A percentile compares a stretch with the other conserved stretches of the same genome.
Conservation (phyloP, 2,888 invertebrate species). For the Eulithis prunata region DNA sequence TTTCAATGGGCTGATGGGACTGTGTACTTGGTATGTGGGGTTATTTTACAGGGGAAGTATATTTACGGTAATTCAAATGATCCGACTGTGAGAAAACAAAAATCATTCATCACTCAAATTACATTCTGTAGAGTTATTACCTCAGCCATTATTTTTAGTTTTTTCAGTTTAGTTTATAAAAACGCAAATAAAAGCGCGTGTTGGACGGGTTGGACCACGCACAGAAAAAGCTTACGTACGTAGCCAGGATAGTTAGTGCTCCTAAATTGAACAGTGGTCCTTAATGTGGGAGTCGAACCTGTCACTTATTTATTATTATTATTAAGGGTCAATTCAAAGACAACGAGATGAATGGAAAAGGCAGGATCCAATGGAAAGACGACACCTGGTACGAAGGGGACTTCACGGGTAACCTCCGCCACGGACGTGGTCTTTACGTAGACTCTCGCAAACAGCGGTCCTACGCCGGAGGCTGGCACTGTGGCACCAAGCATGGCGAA, state of each 20-base stretch:
- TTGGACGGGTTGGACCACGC: no score
- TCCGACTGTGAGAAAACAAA: constrained; percentile 4
- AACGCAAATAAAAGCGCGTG: no score
- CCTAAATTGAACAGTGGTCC: no score
- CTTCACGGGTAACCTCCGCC: constrained; percentile 81
- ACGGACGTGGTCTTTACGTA: constrained; percentile 81
- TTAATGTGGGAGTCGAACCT: no score
- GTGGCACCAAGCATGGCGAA: constrained; percentile 74
- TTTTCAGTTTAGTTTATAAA: no score
- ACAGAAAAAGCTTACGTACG: no score
- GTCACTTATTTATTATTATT: no score
- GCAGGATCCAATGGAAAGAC: constrained; percentile 81
- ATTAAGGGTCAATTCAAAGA: constrained; percentile 85
- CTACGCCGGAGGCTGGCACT: constrained; percentile 77
- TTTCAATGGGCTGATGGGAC: constrained; percentile 85
- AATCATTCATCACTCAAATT: not conserved
- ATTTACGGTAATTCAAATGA: not conserved
- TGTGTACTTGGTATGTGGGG: constrained; percentile 71
- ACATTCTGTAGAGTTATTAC: no score
- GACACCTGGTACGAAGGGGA: constrained; percentile 84
- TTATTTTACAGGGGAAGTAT: constrained; percentile 6
- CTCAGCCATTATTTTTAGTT: no score
- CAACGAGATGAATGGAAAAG: constrained; percentile 83
- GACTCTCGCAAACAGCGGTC: constrained; percentile 68
- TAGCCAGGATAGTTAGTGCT: no score